phyloP scores from a whole-genome alignment of 2,888 invertebrate species.

The Cheilosia soror region DNA sequence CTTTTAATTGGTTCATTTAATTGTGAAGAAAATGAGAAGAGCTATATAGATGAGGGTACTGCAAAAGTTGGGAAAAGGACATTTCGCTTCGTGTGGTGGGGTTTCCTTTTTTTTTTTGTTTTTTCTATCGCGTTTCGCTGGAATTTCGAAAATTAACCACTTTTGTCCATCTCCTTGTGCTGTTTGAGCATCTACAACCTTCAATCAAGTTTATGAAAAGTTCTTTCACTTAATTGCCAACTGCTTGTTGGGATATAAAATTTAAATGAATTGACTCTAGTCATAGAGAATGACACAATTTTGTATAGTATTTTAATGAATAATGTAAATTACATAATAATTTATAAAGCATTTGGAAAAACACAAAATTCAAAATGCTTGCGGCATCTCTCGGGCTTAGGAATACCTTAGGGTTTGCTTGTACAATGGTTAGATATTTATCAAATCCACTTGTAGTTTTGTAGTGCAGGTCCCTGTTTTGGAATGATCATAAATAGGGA shows the following conservation, averaged over 20 bases:
- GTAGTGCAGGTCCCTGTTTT: too few relatives aligned
- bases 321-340: too few relatives aligned
- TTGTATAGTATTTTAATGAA: too few relatives aligned
- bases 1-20: slow-evolving; percentile 72
- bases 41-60: slow-evolving; percentile 48
- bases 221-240: slow-evolving; percentile 64
- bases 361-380: too few relatives aligned
- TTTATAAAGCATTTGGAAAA: too few relatives aligned
- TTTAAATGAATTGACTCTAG: slow-evolving; percentile 38
- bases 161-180: slow-evolving; percentile 47
- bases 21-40: slow-evolving; percentile 69
- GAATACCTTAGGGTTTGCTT: too few relatives aligned
- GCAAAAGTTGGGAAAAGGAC: slow-evolving; percentile 37
- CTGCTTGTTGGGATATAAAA: slow-evolving; percentile 28
- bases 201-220: slow-evolving; percentile 61
- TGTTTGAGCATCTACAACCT: slow-evolving; percentile 40
- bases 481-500: too few relatives aligned
- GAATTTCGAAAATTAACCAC: slow-evolving; percentile 59
- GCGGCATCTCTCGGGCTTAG: too few relatives aligned
- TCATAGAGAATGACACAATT: neutral
- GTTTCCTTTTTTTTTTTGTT: slow-evolving; percentile 8
- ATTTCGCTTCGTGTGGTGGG: slow-evolving; percentile 28
- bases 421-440: too few relatives aligned
- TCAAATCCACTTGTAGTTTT: too few relatives aligned
- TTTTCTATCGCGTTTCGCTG: slow-evolving; percentile 18